Conservation (phyloP, 2,797 vertebrate genomes). For the Micromesistius poutassou region DNA sequence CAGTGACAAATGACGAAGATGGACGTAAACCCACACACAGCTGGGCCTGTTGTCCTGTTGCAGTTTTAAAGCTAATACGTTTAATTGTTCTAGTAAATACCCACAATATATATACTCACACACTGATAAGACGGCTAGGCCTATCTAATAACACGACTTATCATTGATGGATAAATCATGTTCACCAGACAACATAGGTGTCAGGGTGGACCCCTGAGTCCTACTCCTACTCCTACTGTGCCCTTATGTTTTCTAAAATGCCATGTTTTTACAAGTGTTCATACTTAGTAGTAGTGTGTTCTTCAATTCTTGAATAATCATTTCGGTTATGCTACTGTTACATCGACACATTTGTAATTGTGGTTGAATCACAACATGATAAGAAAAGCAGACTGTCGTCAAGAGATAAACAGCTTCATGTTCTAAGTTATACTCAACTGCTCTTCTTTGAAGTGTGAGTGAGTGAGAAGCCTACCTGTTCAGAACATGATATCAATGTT, state of each 20-base stretch:
- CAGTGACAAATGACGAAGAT: conserved; percentile 54
- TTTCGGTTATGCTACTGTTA: background rate
- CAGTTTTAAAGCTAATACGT: background rate
- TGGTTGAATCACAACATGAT: background rate
- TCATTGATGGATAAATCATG: background rate
- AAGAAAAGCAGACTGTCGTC: background rate
- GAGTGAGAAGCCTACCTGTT: background rate
- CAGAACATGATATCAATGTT: background rate
- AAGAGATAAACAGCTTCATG: background rate
- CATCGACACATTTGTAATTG: background rate
- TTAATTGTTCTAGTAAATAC: background rate
- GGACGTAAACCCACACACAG: conserved; percentile 27
- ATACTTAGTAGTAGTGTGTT: background rate
- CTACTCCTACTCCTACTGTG: no score
- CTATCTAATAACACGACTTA: background rate
- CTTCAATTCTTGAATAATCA: background rate
- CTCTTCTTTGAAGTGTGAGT: background rate
- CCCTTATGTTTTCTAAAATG: background rate
- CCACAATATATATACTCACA: background rate
- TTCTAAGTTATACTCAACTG: background rate
- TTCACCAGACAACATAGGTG: background rate
- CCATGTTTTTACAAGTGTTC: background rate
- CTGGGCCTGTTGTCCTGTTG: conserved; percentile 25
- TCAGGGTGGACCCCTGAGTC: background rate
- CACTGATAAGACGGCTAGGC: background rate